phyloP scores from a whole-genome alignment of 2,888 invertebrate genomes.

The Philaethria dido region DNA sequence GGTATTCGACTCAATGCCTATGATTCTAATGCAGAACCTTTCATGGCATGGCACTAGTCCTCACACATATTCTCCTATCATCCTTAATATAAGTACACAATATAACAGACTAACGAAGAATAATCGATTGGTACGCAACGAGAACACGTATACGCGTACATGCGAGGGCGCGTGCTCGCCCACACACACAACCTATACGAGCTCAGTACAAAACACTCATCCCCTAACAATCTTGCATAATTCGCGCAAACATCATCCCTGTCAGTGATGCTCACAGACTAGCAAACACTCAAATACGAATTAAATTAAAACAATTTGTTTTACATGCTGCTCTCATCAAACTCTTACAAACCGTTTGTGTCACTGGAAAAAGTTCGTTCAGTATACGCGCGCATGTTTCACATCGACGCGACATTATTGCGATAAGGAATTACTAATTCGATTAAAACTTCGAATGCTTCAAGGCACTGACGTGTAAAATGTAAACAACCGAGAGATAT shows the following conservation, averaged over 20 bases:
- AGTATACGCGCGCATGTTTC: constrained; percentile 48
- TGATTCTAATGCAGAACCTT: constrained; percentile 83
- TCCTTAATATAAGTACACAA: constrained; percentile 69
- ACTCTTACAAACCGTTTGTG: constrained; percentile 40
- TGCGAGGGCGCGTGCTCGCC: constrained; percentile 43
- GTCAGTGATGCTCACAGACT: constrained; percentile 83
- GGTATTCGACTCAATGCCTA: constrained; percentile 81
- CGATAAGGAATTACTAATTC: constrained; percentile 39
- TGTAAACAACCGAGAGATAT: constrained; percentile 24
- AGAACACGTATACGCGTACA: constrained; percentile 53
- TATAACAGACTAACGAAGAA: constrained; percentile 55
- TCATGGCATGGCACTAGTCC: constrained; percentile 84
- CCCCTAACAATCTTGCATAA: constrained; percentile 78
- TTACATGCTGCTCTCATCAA: constrained; percentile 40
- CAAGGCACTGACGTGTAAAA: constrained; percentile 58
- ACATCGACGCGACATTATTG: constrained; percentile 44
- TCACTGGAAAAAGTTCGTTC: constrained; percentile 36
- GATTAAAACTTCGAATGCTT: constrained; percentile 51
- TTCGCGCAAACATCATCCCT: constrained; percentile 82
- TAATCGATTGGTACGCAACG: constrained; percentile 50
- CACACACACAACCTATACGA: constrained; percentile 33
- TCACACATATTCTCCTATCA: constrained; percentile 81
- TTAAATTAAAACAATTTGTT: constrained; percentile 43
- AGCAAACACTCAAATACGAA: constrained; percentile 71
- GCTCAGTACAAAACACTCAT: constrained; percentile 53